Percentiles rank a stretch among this genome's conserved stretches.
Conservation (phyloP, 2,797 vertebrate species). For the Melanotaenia trifasciata region DNA sequence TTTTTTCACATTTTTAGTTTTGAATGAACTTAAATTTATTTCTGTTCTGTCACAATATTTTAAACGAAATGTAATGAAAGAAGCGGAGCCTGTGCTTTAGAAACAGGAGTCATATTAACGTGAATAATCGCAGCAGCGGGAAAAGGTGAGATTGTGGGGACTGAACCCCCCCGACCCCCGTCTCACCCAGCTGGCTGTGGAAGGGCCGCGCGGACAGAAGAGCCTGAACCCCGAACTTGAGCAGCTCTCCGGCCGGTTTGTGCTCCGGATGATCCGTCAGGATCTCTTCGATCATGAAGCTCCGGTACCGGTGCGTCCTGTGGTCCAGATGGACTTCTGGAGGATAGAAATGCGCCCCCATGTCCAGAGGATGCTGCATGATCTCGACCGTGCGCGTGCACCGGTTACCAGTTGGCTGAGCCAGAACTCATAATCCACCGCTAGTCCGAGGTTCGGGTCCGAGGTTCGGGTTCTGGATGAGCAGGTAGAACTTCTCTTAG, state of each 20-base stretch:
- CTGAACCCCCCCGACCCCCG: too few species aligned
- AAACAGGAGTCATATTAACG: too few species aligned
- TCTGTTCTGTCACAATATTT: too few species aligned
- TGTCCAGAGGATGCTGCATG: slow-evolving; percentile 94
- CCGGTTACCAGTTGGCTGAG: slow-evolving; percentile 26
- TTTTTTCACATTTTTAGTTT: too few species aligned
- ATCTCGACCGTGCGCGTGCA: slow-evolving; percentile 41
- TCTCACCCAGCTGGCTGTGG: slow-evolving; percentile 93
- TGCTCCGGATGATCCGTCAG: slow-evolving; percentile 92
- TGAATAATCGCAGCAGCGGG: too few species aligned
- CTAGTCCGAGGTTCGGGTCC: slow-evolving; percentile 30
- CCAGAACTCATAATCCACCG: slow-evolving; percentile 49
- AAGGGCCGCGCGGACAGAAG: slow-evolving; percentile 92
- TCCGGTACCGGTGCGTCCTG: slow-evolving; percentile 94
- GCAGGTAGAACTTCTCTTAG: slow-evolving; percentile 11
- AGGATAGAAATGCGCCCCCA: slow-evolving; percentile 90
- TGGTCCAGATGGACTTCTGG: slow-evolving; percentile 90
- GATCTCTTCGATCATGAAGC: slow-evolving; percentile 99
- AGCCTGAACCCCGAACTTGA: slow-evolving; percentile 96
- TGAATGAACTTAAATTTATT: too few species aligned
- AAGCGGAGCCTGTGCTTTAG: too few species aligned
- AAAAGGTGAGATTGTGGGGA: too few species aligned
- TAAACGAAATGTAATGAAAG: too few species aligned
- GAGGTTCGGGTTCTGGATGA: not conserved
- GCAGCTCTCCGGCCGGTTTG: slow-evolving; percentile 91